A percentile compares a stretch with the other conserved stretches of the same genome.
Evolutionary conservation across 2,113 vertebrate species (phyloP).

Genomic region (Leptodactylus fuscus): DNA sequence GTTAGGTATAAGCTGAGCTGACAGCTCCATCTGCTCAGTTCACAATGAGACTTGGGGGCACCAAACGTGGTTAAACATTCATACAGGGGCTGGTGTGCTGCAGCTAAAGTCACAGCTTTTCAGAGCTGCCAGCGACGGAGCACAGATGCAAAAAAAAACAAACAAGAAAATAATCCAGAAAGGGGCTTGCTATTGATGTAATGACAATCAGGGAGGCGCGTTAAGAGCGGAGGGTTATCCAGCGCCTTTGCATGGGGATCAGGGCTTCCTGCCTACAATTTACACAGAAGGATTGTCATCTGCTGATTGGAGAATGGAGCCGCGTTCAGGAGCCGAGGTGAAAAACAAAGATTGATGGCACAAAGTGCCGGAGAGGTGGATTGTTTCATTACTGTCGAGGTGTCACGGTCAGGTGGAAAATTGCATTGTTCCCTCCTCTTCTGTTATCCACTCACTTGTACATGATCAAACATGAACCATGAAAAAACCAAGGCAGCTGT

Average conservation of each 20-base stretch:
- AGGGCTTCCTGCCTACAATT: not conserved
- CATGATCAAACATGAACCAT: no score
- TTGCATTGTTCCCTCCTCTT: not conserved
- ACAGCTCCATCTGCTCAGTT: conserved; percentile 63
- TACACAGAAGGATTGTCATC: conserved; percentile 17
- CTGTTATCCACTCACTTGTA: no score
- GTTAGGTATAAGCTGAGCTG: conserved; percentile 35
- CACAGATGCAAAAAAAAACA: conserved; percentile 10
- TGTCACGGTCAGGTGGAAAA: no score
- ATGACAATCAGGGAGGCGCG: no score
- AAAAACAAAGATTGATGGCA: no score
- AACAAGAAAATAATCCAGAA: not conserved
- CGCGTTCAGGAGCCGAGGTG: no score
- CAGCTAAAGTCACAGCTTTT: not conserved
- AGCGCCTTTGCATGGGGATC: not conserved
- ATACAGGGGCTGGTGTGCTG: not conserved
- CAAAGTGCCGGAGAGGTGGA: not conserved
- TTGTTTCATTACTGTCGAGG: not conserved
- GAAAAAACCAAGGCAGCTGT: no score
- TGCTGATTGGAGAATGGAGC: no score
- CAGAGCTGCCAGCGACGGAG: not conserved
- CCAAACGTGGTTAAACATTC: conserved; percentile 7
- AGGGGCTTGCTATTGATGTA: not conserved
- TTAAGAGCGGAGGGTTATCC: not conserved
- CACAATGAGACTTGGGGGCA: conserved; percentile 14